A percentile compares a stretch with the other conserved stretches of the same genome.
phyloP scores from a whole-genome alignment of 2,113 vertebrate genomes.

The Catagonus wagneri region DNA sequence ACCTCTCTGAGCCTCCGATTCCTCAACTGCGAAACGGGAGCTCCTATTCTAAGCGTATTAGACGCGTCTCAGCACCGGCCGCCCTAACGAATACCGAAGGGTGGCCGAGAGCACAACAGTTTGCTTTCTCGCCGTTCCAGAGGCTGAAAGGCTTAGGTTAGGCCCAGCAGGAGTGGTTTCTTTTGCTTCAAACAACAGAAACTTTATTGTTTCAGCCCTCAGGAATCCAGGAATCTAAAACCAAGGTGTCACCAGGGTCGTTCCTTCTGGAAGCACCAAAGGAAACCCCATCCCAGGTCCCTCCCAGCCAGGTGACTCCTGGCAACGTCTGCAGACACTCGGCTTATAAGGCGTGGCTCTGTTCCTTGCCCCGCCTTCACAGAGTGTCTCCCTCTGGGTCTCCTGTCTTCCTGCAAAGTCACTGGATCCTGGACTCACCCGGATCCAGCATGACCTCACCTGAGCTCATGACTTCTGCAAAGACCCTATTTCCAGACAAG shows the following conservation, averaged over 20 bases:
- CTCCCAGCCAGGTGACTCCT: accelerated
- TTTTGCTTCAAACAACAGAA: neutral
- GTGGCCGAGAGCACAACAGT: neutral
- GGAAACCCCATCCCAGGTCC: neutral
- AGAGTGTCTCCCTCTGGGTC: neutral
- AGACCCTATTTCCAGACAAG: neutral
- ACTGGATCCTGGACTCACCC: neutral
- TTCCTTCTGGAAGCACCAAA: neutral
- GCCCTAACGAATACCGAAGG: accelerated
- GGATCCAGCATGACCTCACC: accelerated
- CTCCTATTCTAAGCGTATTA: neutral
- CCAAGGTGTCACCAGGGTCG: accelerated
- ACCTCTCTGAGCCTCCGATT: neutral
- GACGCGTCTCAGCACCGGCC: neutral
- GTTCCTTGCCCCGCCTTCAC: neutral
- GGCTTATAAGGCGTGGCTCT: too few species aligned
- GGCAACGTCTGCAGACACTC: too few species aligned
- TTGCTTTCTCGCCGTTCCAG: neutral
- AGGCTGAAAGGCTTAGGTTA: neutral
- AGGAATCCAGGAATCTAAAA: neutral
- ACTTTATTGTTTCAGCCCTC: neutral
- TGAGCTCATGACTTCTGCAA: neutral
- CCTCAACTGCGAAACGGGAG: neutral
- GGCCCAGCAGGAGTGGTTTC: neutral
- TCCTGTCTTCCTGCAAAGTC: neutral